phyloP scores from a whole-genome alignment of 2,797 vertebrate genomes.

The Distichodus sexfasciatus region DNA sequence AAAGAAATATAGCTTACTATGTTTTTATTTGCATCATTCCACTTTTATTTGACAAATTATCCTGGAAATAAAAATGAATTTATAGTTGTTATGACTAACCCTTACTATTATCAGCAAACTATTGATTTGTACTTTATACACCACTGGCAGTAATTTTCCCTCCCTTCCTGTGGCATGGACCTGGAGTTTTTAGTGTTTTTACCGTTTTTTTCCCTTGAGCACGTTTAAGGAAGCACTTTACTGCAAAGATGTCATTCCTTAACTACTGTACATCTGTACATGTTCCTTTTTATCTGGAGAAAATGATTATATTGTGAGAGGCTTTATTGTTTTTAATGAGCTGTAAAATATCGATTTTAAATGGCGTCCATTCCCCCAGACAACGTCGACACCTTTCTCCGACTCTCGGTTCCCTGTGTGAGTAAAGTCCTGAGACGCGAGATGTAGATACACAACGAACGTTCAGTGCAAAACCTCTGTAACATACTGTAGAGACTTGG shows the following conservation, averaged over 20 bases:
- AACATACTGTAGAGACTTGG: constrained; percentile 54
- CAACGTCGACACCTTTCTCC: constrained; percentile 6
- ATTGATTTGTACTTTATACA: no score
- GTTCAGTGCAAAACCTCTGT: constrained; percentile 44
- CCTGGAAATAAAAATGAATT: no score
- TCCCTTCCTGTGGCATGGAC: constrained; percentile 10
- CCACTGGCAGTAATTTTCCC: no score
- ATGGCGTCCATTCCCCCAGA: constrained; percentile 21
- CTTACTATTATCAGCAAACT: no score
- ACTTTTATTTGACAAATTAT: no score
- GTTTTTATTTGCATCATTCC: no score
- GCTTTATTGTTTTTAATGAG: constrained; percentile 43
- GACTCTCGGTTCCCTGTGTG: no score
- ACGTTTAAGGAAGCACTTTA: constrained; percentile 50
- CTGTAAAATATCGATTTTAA: constrained; percentile 58
- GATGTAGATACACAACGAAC: constrained; percentile 53
- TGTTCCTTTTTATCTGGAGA: constrained; percentile 55
- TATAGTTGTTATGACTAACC: no score
- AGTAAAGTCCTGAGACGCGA: constrained; percentile 27
- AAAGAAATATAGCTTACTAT: no score
- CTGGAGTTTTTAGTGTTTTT: constrained; percentile 33
- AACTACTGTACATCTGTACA: constrained; percentile 51
- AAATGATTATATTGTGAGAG: constrained; percentile 24
- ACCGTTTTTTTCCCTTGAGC: constrained; percentile 31
- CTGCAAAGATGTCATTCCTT: constrained; percentile 22